These are phyloP conservation scores for Nemapogon koenigi DNA, from an alignment of 2,888 invertebrate genomes.

Conservation along the genomic window DNA sequence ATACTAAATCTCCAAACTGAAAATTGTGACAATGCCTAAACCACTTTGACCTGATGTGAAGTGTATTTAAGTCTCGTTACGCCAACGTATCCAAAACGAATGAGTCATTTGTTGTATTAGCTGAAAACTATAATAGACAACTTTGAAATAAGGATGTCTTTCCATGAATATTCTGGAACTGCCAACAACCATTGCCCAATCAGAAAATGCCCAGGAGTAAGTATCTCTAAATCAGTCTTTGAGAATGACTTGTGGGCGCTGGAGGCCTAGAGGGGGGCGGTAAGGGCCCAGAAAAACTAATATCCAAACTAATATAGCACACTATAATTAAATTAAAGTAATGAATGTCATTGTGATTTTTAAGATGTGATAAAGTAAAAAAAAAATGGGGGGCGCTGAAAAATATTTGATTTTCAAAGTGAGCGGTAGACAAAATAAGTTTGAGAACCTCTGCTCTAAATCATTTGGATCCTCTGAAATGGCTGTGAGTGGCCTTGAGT, in stretches of 20 bases:
- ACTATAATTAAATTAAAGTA: no score
- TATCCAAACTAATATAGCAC: no score
- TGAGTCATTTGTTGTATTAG: neutral
- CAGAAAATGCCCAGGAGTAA: neutral
- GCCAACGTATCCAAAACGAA: neutral
- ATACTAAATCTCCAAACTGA: neutral
- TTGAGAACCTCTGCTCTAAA: no score
- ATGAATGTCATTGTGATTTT: no score
- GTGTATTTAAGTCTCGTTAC: neutral
- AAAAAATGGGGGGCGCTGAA: no score
- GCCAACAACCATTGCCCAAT: neutral
- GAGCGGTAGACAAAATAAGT: no score
- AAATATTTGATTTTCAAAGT: no score
- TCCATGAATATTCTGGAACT: neutral
- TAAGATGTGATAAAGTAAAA: no score
- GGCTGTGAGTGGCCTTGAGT: neutral
- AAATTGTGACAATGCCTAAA: neutral
- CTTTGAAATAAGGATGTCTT: neutral
- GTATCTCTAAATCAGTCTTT: no score
- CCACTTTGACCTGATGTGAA: neutral
- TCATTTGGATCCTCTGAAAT: neutral
- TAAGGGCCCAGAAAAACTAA: no score
- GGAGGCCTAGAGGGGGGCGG: no score
- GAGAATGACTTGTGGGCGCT: no score
- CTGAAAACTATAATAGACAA: neutral